These are phyloP conservation scores for Galleria mellonella DNA, from an alignment of 1,140 invertebrate genomes.

Conservation along the genomic window DNA sequence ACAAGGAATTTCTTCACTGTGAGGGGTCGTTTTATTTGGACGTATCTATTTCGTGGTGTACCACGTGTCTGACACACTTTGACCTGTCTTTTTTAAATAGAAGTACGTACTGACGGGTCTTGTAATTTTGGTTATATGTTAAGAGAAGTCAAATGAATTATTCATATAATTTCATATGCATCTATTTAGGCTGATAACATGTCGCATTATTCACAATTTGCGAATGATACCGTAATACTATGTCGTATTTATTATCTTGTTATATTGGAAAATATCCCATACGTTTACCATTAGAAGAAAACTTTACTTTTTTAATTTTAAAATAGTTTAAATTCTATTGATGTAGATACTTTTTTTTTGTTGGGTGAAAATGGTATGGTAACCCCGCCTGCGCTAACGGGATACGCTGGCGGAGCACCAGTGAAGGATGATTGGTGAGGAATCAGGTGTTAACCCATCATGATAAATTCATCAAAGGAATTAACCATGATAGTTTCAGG, in stretches of 20 bases:
- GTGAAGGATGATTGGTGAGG: too few relatives aligned
- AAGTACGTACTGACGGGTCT: constrained; percentile 1
- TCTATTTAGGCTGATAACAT: constrained; percentile 22
- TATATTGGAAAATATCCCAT: constrained; percentile 1
- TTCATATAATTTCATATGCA: constrained; percentile 38
- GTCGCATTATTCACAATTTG: constrained; percentile 54
- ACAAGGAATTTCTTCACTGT: neutral
- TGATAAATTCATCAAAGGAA: too few relatives aligned
- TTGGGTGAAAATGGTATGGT: too few relatives aligned
- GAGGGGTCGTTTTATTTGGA: neutral
- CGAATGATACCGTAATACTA: constrained; percentile 31
- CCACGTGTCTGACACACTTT: neutral
- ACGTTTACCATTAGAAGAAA: too few relatives aligned
- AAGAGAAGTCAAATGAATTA: constrained; percentile 29
- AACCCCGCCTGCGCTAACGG: too few relatives aligned
- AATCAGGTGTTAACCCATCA: too few relatives aligned
- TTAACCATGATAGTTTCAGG: too few relatives aligned
- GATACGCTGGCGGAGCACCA: too few relatives aligned
- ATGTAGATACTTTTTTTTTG: too few relatives aligned
- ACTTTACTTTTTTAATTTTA: too few relatives aligned
- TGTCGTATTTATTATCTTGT: constrained; percentile 8
- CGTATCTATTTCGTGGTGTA: neutral
- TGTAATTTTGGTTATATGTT: constrained; percentile 9
- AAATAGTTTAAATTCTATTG: too few relatives aligned
- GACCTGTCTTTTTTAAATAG: neutral